phyloP scores from a whole-genome alignment of 2,113 vertebrate species.

The Microcebus ravelobensis region DNA sequence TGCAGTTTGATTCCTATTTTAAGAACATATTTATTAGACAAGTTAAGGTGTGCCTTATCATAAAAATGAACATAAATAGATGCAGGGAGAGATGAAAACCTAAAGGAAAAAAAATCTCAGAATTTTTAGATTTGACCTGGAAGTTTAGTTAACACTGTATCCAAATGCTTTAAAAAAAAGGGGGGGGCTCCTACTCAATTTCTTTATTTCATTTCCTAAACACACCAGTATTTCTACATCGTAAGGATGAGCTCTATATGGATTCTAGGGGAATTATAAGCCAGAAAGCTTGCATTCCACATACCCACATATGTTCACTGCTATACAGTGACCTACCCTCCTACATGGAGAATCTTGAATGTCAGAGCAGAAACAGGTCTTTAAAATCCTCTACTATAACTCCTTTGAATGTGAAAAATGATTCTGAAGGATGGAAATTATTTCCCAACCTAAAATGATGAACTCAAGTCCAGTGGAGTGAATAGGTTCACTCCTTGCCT shows the following conservation, averaged over 20 bases:
- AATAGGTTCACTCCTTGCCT: not conserved
- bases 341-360: not conserved
- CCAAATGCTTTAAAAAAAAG: not conserved
- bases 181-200: not conserved
- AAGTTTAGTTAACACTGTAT: conserved; percentile 30
- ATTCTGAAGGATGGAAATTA: not conserved
- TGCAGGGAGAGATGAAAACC: not conserved
- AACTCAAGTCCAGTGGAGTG: not conserved
- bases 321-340: not conserved
- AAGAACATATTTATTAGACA: conserved; percentile 16
- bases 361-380: not conserved
- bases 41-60: not conserved
- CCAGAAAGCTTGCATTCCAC: not conserved
- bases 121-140: conserved; percentile 20
- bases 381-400: not conserved
- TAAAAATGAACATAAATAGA: conserved; percentile 42
- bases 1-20: conserved; percentile 17
- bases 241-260: not conserved
- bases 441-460: not conserved
- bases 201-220: not conserved
- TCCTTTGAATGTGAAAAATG: not conserved
- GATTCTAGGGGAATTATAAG: not conserved
- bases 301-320: not conserved
- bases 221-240: not conserved
- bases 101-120: not conserved